Percentiles rank a stretch among this genome's conserved stretches.
Evolutionary conservation across 1,140 invertebrate genomes (phyloP).

Genomic region (Apolygus lucorum): DNA sequence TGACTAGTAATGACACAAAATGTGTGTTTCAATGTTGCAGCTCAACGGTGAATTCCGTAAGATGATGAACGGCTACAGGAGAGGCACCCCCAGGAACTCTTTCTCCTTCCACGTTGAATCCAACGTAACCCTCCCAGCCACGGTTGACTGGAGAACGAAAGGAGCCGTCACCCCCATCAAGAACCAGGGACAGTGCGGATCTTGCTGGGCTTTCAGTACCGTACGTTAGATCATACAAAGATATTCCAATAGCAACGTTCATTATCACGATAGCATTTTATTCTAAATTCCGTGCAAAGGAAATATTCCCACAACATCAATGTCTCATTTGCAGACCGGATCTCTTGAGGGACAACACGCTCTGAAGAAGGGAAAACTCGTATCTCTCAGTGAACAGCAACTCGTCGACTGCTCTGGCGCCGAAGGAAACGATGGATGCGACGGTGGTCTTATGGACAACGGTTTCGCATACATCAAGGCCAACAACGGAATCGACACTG

Average conservation of each 20-base stretch:
- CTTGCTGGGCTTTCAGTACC: slow-evolving; percentile 58
- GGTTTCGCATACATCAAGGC: slow-evolving; percentile 86
- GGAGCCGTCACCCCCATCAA: slow-evolving; percentile 87
- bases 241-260: neutral
- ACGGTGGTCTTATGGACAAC: slow-evolving; percentile 90
- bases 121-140: neutral
- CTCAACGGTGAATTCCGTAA: neutral
- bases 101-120: neutral
- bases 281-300: too few species aligned
- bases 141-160: slow-evolving; percentile 69
- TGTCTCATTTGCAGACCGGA: slow-evolving; percentile 61
- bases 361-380: slow-evolving; percentile 67
- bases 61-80: slow-evolving; percentile 5
- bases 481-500: slow-evolving; percentile 86
- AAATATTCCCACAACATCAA: too few species aligned
- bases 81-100: neutral
- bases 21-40: too few species aligned
- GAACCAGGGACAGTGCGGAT: slow-evolving; percentile 76
- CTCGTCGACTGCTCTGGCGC: slow-evolving; percentile 84
- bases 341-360: slow-evolving; percentile 92
- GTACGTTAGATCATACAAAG: too few species aligned
- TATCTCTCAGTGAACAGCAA: slow-evolving; percentile 95
- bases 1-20: too few species aligned
- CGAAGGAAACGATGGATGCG: slow-evolving; percentile 92
- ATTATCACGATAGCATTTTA: neutral